Evolutionary conservation across 2,797 vertebrate species (phyloP).

Genomic region (Trematomus bernacchii): DNA sequence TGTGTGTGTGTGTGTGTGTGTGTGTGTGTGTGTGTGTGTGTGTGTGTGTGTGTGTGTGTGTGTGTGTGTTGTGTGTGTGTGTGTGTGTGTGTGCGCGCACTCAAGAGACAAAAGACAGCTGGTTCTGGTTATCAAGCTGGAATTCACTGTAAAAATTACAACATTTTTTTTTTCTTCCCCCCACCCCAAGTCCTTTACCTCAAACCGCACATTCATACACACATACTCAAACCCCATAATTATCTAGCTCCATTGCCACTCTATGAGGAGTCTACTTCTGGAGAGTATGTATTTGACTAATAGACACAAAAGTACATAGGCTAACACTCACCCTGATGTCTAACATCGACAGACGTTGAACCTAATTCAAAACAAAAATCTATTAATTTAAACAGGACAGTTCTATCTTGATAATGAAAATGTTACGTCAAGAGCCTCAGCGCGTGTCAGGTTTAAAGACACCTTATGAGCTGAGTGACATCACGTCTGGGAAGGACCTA

Average conservation of each 20-base stretch:
- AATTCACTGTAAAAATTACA: conserved; percentile 86
- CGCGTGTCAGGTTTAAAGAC: conserved; percentile 72
- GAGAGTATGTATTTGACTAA: conserved; percentile 65
- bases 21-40: conserved; percentile 22
- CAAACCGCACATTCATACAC: conserved; percentile 46
- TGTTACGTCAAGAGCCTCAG: conserved; percentile 55
- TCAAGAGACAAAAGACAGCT: conserved; percentile 80
- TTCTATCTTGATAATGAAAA: conserved; percentile 45
- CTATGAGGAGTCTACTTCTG: conserved; percentile 65
- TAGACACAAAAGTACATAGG: conserved; percentile 42
- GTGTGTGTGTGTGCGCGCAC: conserved; percentile 25
- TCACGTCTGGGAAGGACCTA: conserved; percentile 78
- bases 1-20: conserved; percentile 23
- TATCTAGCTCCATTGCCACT: conserved; percentile 72
- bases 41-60: conserved; percentile 23
- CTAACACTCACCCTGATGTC: conserved; percentile 42
- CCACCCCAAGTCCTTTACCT: conserved; percentile 56
- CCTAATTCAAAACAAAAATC: conserved; percentile 26
- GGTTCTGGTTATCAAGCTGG: conserved; percentile 85
- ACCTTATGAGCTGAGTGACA: conserved; percentile 74
- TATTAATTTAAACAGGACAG: neutral
- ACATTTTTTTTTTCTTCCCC: conserved; percentile 53
- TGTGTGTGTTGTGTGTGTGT: conserved; percentile 8
- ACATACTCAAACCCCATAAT: conserved; percentile 70
- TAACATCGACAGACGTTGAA: conserved; percentile 33